Percentiles rank a stretch among this genome's conserved stretches.
Conservation (phyloP, 2,797 vertebrate genomes). For the Tangara arthus region DNA sequence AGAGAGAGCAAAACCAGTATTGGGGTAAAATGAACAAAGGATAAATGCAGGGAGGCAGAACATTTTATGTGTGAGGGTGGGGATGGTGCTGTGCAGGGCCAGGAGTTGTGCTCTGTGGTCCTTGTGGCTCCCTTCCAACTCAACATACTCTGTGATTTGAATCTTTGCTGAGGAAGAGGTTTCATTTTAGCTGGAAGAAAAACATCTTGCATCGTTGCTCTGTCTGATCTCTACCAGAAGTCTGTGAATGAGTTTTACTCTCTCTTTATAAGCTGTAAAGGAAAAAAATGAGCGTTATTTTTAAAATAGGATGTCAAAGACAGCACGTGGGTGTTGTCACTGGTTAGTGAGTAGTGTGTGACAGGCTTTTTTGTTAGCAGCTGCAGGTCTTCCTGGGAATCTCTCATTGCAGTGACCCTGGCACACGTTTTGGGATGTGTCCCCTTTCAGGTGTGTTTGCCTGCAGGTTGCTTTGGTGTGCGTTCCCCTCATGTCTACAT, state of each 20-base stretch:
- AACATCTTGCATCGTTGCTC: not conserved
- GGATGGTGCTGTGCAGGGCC: not conserved
- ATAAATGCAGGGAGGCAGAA: not conserved
- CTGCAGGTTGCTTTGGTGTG: not conserved
- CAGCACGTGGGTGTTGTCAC: not conserved
- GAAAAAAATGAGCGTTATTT: rapidly evolving
- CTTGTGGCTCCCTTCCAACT: not conserved
- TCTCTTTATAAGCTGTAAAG: not conserved
- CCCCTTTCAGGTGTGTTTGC: rapidly evolving
- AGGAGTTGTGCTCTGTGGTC: not conserved
- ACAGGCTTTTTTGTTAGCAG: not conserved
- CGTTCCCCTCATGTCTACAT: rapidly evolving
- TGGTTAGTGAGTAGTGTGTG: rapidly evolving
- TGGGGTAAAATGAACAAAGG: not conserved
- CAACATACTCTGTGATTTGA: not conserved
- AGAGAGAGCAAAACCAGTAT: not conserved
- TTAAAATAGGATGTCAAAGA: not conserved
- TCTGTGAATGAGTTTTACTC: not conserved
- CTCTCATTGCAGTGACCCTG: not conserved
- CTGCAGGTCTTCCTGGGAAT: not conserved
- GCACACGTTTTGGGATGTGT: not conserved
- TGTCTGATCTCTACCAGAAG: no score
- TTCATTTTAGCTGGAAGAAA: not conserved
- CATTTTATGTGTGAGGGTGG: not conserved
- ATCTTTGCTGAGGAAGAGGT: rapidly evolving